These are phyloP conservation scores for Thysanoteuthis rhombus DNA, from an alignment of 2,888 invertebrate genomes.

Conservation along the genomic window DNA sequence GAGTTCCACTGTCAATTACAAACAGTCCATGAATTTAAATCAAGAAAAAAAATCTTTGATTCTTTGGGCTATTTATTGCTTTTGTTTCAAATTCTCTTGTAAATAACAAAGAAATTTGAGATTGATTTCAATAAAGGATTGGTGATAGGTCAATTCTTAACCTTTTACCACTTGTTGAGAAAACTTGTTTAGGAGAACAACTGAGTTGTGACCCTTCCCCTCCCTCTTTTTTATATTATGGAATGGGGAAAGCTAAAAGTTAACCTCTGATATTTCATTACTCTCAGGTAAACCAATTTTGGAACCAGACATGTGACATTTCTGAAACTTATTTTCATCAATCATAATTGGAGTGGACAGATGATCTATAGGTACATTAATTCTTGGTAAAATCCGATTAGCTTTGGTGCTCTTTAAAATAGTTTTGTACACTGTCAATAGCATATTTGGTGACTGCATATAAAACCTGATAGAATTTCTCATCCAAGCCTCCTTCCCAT, in stretches of 20 bases:
- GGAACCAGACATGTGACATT: not conserved
- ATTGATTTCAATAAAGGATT: not conserved
- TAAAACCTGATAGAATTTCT: not conserved
- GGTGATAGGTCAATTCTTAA: not conserved
- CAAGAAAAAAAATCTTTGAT: not conserved
- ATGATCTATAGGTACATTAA: not conserved
- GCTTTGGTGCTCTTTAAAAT: not conserved
- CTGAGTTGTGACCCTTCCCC: not conserved
- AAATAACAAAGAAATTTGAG: not conserved
- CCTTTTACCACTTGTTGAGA: not conserved
- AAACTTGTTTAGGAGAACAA: not conserved
- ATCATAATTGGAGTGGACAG: not conserved
- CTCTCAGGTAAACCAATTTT: not conserved
- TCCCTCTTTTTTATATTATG: not conserved
- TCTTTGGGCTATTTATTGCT: not conserved
- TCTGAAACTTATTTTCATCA: not conserved
- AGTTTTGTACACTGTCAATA: not conserved
- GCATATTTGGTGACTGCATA: not conserved
- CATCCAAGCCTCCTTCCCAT: not conserved
- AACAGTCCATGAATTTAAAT: too few relatives aligned
- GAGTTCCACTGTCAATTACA: too few relatives aligned
- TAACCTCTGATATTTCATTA: conserved; percentile 12
- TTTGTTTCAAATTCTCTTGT: not conserved
- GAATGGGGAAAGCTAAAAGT: not conserved
- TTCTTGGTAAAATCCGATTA: not conserved